These are phyloP conservation scores for Vidua chalybeata DNA, from an alignment of 2,113 vertebrate species.

Conservation along the genomic window DNA sequence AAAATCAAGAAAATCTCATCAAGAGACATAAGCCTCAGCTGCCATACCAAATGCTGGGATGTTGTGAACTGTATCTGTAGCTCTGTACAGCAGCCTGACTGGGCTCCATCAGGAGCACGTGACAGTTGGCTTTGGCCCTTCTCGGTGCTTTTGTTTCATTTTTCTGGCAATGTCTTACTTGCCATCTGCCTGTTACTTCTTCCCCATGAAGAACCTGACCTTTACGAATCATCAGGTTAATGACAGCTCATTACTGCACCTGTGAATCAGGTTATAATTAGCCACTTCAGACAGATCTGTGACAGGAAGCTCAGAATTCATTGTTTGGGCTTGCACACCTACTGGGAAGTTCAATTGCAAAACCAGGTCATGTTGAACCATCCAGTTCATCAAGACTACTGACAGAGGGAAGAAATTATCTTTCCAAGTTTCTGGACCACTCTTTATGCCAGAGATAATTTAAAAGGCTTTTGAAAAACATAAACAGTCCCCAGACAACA, in stretches of 20 bases:
- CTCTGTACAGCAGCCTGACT: neutral
- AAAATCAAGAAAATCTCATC: neutral
- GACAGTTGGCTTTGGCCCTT: neutral
- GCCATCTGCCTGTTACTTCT: conserved; percentile 52
- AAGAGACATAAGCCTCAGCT: neutral
- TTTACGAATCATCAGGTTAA: conserved; percentile 59
- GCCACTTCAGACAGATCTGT: conserved; percentile 6
- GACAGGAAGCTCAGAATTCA: conserved; percentile 32
- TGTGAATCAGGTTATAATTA: conserved; percentile 54
- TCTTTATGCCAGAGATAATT: neutral
- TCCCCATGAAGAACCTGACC: conserved; percentile 18
- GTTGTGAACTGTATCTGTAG: neutral
- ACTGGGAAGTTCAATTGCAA: neutral
- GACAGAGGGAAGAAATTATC: neutral
- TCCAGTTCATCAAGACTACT: neutral
- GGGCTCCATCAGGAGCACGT: neutral
- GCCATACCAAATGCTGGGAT: too few species aligned
- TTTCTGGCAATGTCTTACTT: neutral
- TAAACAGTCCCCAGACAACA: neutral
- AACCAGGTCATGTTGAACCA: conserved; percentile 16
- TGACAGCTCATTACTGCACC: conserved; percentile 52
- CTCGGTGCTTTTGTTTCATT: neutral
- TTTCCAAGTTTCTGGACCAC: neutral
- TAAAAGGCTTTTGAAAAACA: neutral
- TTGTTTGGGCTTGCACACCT: neutral